phyloP scores from a whole-genome alignment of 23 tunicate species.

The Corella eumyota region DNA sequence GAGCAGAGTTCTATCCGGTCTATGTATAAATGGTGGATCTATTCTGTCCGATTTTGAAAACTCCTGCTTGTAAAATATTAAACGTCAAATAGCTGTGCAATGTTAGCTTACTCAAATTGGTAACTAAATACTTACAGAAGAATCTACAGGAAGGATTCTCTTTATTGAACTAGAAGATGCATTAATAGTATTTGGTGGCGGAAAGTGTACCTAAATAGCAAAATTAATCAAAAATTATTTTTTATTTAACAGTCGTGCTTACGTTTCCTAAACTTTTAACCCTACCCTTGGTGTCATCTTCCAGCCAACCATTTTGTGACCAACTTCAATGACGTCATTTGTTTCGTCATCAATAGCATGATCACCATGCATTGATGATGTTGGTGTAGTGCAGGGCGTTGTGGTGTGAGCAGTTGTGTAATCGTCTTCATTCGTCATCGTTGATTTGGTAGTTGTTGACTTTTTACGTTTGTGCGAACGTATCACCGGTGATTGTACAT shows the following conservation, averaged over 20 bases:
- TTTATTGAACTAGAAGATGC: too few species aligned
- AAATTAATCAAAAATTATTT: neutral
- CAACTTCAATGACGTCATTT: slow-evolving; percentile 37
- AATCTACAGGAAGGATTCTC: too few species aligned
- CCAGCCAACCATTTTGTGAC: slow-evolving; percentile 64
- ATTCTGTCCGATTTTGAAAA: slow-evolving; percentile 11
- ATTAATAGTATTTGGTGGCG: slow-evolving; percentile 45
- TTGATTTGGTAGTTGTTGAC: slow-evolving; percentile 81
- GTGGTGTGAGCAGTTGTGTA: slow-evolving; percentile 62
- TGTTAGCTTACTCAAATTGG: too few species aligned
- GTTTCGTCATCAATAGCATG: slow-evolving; percentile 17
- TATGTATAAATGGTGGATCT: slow-evolving; percentile 73
- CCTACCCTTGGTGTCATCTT: slow-evolving; percentile 83
- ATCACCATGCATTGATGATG: slow-evolving; percentile 21
- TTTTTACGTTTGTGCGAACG: slow-evolving; percentile 21
- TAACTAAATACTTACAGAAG: too few species aligned
- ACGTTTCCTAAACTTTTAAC: neutral
- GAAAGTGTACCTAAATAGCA: slow-evolving; percentile 40
- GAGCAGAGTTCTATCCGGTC: slow-evolving; percentile 56
- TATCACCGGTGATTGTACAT: neutral
- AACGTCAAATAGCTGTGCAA: too few species aligned
- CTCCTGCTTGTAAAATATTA: too few species aligned
- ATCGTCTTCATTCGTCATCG: slow-evolving; percentile 92
- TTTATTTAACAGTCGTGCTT: neutral
- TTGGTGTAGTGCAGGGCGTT: slow-evolving; percentile 39